Percentiles rank a stretch among this genome's conserved stretches.
Conservation (phyloP, 2,797 vertebrate genomes). For the Uromys caudimaculatus region DNA sequence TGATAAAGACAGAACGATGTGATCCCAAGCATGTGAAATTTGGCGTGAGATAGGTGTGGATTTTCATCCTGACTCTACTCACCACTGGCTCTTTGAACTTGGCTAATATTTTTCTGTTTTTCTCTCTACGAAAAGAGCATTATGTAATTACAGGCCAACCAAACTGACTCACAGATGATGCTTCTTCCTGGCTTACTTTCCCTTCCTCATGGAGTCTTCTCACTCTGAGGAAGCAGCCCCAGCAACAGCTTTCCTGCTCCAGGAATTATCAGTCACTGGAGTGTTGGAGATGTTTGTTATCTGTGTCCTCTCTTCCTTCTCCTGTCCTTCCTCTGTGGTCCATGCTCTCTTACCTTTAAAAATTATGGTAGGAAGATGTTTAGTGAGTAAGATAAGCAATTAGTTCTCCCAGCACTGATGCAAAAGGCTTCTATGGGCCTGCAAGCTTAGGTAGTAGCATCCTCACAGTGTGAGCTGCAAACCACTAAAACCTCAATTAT, state of each 20-base stretch:
- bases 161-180: neutral
- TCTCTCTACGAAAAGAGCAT: neutral
- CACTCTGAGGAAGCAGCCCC: neutral
- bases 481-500: neutral
- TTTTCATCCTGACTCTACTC: neutral
- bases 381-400: neutral
- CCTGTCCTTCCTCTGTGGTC: neutral
- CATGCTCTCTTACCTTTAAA: neutral
- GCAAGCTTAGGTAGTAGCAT: neutral
- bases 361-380: neutral
- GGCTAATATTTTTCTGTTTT: slow-evolving; percentile 33
- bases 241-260: neutral
- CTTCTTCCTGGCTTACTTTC: neutral
- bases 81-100: neutral
- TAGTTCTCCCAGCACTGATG: neutral
- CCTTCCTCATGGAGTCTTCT: slow-evolving; percentile 9
- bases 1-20: neutral
- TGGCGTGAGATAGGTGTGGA: neutral
- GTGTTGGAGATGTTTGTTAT: neutral
- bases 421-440: neutral
- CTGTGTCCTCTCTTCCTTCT: neutral
- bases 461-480: neutral
- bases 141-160: slow-evolving; percentile 21
- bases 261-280: neutral
- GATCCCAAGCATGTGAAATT: neutral